Evolutionary conservation across 2,113 vertebrate species (phyloP).

Genomic region (Piliocolobus tephrosceles): DNA sequence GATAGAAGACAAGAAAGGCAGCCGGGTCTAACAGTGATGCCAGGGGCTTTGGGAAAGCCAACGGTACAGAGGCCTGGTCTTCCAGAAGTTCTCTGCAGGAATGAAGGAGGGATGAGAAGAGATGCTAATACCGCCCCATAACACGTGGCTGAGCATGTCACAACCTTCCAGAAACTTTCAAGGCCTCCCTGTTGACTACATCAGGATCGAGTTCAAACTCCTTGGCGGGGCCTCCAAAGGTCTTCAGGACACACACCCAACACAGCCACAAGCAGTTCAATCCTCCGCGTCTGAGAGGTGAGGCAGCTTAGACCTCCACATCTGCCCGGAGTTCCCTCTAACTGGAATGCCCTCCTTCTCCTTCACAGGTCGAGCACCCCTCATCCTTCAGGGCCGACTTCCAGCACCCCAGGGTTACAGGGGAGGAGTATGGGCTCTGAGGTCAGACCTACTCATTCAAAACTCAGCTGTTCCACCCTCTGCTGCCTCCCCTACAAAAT

Average conservation of each 20-base stretch:
- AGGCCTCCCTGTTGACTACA: not conserved
- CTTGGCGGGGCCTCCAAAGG: not conserved
- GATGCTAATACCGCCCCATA: not conserved
- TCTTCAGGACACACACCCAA: not conserved
- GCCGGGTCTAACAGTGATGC: not conserved
- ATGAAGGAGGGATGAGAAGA: not conserved
- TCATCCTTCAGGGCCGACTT: not conserved
- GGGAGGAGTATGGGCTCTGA: not conserved
- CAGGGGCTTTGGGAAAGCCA: not conserved
- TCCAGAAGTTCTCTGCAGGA: not conserved
- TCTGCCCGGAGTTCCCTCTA: too few species aligned
- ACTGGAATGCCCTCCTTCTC: not conserved
- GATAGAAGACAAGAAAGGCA: not conserved
- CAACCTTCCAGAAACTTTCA: not conserved
- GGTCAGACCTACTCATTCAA: not conserved
- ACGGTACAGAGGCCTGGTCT: not conserved
- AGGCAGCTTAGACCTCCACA: not conserved
- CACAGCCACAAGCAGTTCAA: not conserved
- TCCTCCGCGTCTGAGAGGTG: rapidly evolving
- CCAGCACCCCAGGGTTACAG: rapidly evolving
- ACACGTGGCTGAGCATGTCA: rapidly evolving
- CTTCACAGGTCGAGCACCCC: not conserved
- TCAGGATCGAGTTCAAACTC: not conserved
- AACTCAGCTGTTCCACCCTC: not conserved
- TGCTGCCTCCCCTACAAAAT: not conserved